Base-by-base conservation (phyloP, 2,888 invertebrate species). In the Philhelius pedissequus region DNA sequence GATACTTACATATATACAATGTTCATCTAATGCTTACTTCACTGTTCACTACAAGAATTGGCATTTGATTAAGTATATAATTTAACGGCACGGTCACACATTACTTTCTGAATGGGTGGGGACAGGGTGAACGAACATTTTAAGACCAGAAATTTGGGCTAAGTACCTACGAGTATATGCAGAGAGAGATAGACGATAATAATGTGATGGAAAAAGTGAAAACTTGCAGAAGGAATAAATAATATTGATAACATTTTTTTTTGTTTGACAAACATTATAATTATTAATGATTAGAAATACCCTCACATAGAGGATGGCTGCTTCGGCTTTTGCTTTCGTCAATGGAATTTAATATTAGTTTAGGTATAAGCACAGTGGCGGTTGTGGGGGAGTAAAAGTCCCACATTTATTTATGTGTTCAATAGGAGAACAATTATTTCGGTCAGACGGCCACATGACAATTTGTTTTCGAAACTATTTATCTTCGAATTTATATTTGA, bases 241-340 rank as follows among this genome's bases (percentile, higher is more conserved):
- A 45, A 78, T 83, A 83, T 83, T 83, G 64, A 70, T 75, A 78
- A 66, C 58, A 70, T 52, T 64, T 62, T 62, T 43, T 64, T 62
- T 15, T 40, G n/a, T 20, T 58, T 69, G 74, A 78, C 30, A 43
- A 48, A 69, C 73, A 50, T 52, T 60, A 56, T 43, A 71, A 62
- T 70, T 74, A 83, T 83, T 74, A 60, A 60, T 66, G 83, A 74
- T 78, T 83, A 83, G 83, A 83, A 83, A 78, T 74, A 78, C 70
- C 56, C 74, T 70, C 83, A 66, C 83, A 75, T 50, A 70, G 22
- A 62, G 50, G 58, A 54, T 62, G 30, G 77, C 54, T 78, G 43
- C 56, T 70, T 83, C 43, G 64, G 64, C 68, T 68, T 68, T 58
- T 54, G 78, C 78, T 83, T 78, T 83, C 78, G 83, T 74, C 58